These are phyloP conservation scores for Scatophagus argus DNA, from an alignment of 2,113 vertebrate species.

Conservation along the genomic window DNA sequence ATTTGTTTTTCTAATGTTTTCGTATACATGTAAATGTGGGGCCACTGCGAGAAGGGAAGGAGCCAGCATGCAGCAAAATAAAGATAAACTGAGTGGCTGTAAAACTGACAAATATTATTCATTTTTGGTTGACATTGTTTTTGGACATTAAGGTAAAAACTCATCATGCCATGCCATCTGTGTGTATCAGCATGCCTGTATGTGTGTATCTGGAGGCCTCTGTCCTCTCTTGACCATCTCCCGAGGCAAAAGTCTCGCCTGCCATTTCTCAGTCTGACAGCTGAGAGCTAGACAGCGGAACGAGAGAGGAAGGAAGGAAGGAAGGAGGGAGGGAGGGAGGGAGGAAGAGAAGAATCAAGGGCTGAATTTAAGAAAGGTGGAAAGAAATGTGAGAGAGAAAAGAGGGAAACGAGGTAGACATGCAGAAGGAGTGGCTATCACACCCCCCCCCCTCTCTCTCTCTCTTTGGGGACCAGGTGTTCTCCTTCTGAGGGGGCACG, in stretches of 20 bases:
- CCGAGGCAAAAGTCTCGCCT: constrained; percentile 71
- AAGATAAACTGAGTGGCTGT: constrained; percentile 11
- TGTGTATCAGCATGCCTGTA: constrained; percentile 38
- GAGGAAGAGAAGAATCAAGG: background rate
- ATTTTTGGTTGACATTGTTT: background rate
- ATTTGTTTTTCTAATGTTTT: constrained; percentile 31
- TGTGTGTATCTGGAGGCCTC: constrained; percentile 51
- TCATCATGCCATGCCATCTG: background rate
- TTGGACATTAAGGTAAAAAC: background rate
- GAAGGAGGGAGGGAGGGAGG: background rate
- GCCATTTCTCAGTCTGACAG: constrained; percentile 80
- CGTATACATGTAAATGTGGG: constrained; percentile 22
- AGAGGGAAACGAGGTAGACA: constrained; percentile 38
- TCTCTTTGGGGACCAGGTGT: constrained; percentile 70
- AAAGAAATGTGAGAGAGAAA: constrained; percentile 31
- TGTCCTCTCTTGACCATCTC: constrained; percentile 65
- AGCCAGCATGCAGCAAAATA: background rate
- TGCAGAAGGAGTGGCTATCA: constrained; percentile 36
- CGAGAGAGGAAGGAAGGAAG: constrained; percentile 19
- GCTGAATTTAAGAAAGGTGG: constrained; percentile 18
- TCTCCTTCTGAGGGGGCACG: constrained; percentile 66
- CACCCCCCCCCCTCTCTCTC: background rate
- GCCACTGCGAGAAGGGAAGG: background rate
- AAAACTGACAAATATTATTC: constrained; percentile 25
- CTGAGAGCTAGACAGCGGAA: constrained; percentile 73